Conservation (phyloP, 2,888 invertebrate species). For the Plebejus melissa region DNA sequence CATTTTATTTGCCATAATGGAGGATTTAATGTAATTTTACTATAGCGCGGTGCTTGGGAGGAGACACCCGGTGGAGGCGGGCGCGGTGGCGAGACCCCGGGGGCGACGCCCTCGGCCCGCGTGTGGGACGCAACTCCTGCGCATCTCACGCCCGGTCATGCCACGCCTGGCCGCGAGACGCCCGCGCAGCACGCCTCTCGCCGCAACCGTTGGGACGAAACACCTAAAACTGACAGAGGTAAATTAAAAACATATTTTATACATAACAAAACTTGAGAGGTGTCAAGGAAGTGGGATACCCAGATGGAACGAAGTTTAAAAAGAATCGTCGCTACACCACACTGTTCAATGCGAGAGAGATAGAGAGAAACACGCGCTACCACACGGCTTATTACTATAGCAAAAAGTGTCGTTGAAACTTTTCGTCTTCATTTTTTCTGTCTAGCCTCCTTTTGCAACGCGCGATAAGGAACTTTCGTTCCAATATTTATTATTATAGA, state of each 20-base stretch:
- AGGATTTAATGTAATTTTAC: neutral
- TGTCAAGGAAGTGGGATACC: too few relatives aligned
- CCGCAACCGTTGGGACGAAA: conserved; percentile 99
- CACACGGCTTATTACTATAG: too few relatives aligned
- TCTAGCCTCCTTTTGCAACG: too few relatives aligned
- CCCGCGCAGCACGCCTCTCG: conserved; percentile 87
- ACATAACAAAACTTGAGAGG: too few relatives aligned
- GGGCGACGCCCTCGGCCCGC: conserved; percentile 95
- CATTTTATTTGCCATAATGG: neutral
- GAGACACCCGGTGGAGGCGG: conserved; percentile 93
- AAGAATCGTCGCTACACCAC: too few relatives aligned
- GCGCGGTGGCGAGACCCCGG: conserved; percentile 91
- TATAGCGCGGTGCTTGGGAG: conserved; percentile 87
- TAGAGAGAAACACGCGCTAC: too few relatives aligned
- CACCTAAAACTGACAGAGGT: conserved; percentile 97
- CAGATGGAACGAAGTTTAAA: too few relatives aligned
- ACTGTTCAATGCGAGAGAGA: too few relatives aligned
- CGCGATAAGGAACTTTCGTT: too few relatives aligned
- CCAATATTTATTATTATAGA: too few relatives aligned
- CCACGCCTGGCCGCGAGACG: conserved; percentile 91
- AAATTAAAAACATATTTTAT: conserved; percentile 3
- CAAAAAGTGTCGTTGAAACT: too few relatives aligned
- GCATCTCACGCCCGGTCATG: conserved; percentile 90
- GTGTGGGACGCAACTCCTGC: conserved; percentile 99
- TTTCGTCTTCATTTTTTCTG: too few relatives aligned